Evolutionary conservation across 2,888 invertebrate genomes (phyloP).

Genomic region (Hylaea fasciaria): DNA sequence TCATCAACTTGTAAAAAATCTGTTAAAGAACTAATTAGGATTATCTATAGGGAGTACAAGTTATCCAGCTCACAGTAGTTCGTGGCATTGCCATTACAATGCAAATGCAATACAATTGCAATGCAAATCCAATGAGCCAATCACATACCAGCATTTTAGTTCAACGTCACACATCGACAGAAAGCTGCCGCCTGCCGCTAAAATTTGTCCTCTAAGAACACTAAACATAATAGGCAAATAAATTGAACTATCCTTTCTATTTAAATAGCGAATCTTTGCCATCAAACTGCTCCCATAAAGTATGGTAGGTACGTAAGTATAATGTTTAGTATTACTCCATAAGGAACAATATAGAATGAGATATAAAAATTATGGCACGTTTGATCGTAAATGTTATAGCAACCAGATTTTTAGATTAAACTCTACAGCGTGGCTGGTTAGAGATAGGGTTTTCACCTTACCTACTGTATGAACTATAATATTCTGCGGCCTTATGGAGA

Average conservation of each 20-base stretch:
- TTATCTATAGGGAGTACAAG: no score
- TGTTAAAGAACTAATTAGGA: no score
- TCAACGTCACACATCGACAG: no score
- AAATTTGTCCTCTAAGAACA: background rate
- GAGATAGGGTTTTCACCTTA: constrained; percentile 10
- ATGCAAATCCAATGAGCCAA: no score
- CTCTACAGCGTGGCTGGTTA: constrained; percentile 12
- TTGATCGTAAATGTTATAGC: constrained; percentile 25
- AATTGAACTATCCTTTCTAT: background rate
- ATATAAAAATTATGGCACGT: constrained; percentile 53
- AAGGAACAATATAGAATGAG: constrained; percentile 62
- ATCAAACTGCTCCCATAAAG: constrained; percentile 32
- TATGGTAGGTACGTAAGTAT: constrained; percentile 39
- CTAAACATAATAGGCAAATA: constrained; percentile 11
- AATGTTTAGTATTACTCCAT: constrained; percentile 53
- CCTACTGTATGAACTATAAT: background rate
- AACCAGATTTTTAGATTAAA: constrained; percentile 28
- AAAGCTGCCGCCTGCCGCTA: no score
- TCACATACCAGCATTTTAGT: no score
- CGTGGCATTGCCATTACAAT: no score
- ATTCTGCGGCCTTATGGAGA: no score
- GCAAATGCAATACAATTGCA: no score
- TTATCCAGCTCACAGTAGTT: no score
- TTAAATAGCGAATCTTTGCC: constrained; percentile 11
- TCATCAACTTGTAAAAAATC: no score